Evolutionary conservation across 2,113 vertebrate genomes (phyloP).

Genomic region (Corvus cornix): DNA sequence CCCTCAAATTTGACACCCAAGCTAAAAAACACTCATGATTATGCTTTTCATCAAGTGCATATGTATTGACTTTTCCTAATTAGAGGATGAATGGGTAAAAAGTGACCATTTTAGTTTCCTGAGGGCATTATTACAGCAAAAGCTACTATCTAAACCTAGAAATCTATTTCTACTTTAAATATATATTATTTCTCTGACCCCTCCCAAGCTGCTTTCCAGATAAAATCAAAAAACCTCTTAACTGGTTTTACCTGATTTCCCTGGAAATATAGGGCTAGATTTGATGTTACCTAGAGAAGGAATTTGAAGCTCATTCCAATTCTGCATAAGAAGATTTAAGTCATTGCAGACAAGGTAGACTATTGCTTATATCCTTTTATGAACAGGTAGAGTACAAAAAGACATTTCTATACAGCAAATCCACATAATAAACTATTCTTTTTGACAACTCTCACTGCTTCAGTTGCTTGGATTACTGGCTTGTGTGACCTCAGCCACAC

Average conservation of each 20-base stretch:
- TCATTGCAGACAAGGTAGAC: background rate
- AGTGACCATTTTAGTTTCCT: background rate
- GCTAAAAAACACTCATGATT: background rate
- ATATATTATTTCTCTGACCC: background rate
- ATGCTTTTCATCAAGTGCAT: background rate
- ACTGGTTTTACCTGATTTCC: background rate
- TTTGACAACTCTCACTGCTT: background rate
- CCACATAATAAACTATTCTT: background rate
- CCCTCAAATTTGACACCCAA: background rate
- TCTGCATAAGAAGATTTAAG: background rate
- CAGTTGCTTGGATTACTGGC: background rate
- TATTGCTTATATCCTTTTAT: conserved; percentile 23
- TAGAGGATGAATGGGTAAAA: background rate
- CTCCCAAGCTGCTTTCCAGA: background rate
- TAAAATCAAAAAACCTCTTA: background rate
- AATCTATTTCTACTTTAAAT: background rate
- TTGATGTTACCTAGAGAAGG: background rate
- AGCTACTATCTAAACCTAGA: background rate
- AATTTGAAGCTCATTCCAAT: background rate
- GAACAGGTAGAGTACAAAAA: background rate
- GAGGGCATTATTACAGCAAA: background rate
- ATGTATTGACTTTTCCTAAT: background rate
- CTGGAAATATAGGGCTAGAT: background rate
- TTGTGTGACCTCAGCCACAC: conserved; percentile 34
- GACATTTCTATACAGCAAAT: background rate